Evolutionary conservation across 2,888 invertebrate species (phyloP).

Genomic region (Kuschelorhynchus macadamiae): DNA sequence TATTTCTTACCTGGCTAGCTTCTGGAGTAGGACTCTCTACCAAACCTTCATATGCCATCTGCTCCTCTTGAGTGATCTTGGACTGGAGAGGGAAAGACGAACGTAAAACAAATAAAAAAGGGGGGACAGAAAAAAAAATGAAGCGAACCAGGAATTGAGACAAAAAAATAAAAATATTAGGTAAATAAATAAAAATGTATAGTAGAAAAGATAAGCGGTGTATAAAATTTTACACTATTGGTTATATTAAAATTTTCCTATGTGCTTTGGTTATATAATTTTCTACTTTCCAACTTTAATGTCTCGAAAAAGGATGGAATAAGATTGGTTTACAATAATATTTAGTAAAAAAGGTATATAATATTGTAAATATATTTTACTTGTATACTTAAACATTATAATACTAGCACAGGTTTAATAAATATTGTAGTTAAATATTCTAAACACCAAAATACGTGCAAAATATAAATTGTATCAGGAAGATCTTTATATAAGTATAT

Average conservation of each 20-base stretch:
- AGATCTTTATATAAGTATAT: too few relatives aligned
- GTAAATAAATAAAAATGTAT: slow-evolving; percentile 21
- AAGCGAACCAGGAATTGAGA: slow-evolving; percentile 35
- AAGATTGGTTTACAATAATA: slow-evolving; percentile 25
- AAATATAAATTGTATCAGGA: neutral
- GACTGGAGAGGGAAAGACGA: slow-evolving; percentile 73
- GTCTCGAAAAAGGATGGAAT: slow-evolving; percentile 48
- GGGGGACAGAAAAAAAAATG: slow-evolving; percentile 56
- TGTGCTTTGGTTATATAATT: slow-evolving; percentile 17
- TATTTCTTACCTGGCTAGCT: slow-evolving; percentile 65
- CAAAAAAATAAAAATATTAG: slow-evolving; percentile 48
- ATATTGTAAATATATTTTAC: slow-evolving; percentile 1
- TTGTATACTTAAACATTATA: neutral
- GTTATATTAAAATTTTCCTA: slow-evolving; percentile 35
- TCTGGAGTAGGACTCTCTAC: slow-evolving; percentile 77
- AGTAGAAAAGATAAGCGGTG: slow-evolving; percentile 40
- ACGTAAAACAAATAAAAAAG: slow-evolving; percentile 63
- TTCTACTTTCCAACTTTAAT: slow-evolving; percentile 32
- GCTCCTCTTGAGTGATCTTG: slow-evolving; percentile 89
- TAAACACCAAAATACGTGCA: slow-evolving; percentile 28
- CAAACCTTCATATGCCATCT: slow-evolving; percentile 92
- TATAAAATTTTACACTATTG: slow-evolving; percentile 36
- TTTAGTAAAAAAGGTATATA: slow-evolving; percentile 35
- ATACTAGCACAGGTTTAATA: too few relatives aligned
- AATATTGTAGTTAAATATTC: slow-evolving; percentile 3